Evolutionary conservation across 2,113 vertebrate species (phyloP).

Genomic region (Hippolais icterina): DNA sequence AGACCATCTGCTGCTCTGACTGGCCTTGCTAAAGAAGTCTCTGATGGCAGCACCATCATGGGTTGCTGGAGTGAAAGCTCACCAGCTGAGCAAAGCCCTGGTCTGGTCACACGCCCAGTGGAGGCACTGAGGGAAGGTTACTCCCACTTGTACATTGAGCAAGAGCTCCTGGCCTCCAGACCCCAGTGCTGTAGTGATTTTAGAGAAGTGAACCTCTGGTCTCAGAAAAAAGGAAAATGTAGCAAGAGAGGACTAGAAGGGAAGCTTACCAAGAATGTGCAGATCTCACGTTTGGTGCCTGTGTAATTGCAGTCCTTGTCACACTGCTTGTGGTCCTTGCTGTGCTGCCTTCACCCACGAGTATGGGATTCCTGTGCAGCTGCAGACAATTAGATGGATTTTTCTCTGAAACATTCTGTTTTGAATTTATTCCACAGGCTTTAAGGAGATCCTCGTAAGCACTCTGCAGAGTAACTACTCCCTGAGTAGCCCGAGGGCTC

Average conservation of each 20-base stretch:
- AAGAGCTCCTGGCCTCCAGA: not conserved
- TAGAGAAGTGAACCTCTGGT: not conserved
- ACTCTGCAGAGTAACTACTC: not conserved
- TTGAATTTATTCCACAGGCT: not conserved
- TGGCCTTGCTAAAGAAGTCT: not conserved
- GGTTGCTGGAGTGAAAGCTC: not conserved
- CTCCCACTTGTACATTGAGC: fast-evolving
- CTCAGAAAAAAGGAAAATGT: not conserved
- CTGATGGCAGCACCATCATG: not conserved
- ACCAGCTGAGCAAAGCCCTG: not conserved
- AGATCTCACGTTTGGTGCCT: not conserved
- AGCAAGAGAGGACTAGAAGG: not conserved
- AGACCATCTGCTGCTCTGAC: conserved; percentile 9
- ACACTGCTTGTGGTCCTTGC: not conserved
- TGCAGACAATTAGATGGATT: not conserved
- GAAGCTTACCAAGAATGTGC: not conserved
- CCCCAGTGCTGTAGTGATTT: not conserved
- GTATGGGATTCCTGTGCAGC: not conserved
- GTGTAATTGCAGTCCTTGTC: fast-evolving
- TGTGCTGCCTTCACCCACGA: fast-evolving
- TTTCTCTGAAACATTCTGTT: not conserved
- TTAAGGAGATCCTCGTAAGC: not conserved
- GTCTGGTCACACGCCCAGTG: not conserved
- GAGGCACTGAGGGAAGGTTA: not conserved
- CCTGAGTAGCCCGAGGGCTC: not conserved